phyloP scores from a whole-genome alignment of 2,797 vertebrate species.

The Enteromius anoplus region DNA sequence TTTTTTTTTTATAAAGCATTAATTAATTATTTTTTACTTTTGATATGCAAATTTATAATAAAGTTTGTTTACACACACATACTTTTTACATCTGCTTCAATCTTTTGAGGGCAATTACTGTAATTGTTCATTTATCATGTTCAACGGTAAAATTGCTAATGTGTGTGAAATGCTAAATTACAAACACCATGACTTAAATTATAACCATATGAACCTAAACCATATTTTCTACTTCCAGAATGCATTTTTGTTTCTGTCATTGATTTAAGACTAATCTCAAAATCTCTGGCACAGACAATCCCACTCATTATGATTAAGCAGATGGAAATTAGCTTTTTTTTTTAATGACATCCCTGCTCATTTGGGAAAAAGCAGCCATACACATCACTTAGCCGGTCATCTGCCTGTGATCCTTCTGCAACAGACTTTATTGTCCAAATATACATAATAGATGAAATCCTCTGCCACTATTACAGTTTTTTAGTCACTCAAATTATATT shows the following conservation, averaged over 20 bases:
- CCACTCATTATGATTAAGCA: constrained; percentile 11
- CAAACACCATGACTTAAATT: not conserved
- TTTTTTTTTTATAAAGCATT: not conserved
- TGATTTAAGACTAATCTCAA: not conserved
- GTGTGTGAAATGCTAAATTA: not conserved
- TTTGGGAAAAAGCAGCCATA: not conserved
- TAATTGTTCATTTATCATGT: too few relatives aligned
- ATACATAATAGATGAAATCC: not conserved
- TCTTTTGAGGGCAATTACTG: too few relatives aligned
- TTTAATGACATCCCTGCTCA: constrained; percentile 23
- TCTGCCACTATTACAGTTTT: not conserved
- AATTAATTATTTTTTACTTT: not conserved
- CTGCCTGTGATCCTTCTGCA: not conserved
- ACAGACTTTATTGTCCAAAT: constrained; percentile 29
- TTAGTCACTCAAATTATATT: not conserved
- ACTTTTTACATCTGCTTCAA: too few relatives aligned
- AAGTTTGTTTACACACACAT: too few relatives aligned
- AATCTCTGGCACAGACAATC: not conserved
- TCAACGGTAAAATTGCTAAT: too few relatives aligned
- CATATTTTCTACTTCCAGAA: not conserved
- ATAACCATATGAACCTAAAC: not conserved
- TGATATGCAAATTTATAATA: too few relatives aligned
- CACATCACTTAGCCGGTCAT: constrained; percentile 9
- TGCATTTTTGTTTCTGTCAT: not conserved
- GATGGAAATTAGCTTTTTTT: constrained; percentile 30